phyloP scores from a whole-genome alignment of 2,888 invertebrate genomes.

The Gasteruption jaculator region DNA sequence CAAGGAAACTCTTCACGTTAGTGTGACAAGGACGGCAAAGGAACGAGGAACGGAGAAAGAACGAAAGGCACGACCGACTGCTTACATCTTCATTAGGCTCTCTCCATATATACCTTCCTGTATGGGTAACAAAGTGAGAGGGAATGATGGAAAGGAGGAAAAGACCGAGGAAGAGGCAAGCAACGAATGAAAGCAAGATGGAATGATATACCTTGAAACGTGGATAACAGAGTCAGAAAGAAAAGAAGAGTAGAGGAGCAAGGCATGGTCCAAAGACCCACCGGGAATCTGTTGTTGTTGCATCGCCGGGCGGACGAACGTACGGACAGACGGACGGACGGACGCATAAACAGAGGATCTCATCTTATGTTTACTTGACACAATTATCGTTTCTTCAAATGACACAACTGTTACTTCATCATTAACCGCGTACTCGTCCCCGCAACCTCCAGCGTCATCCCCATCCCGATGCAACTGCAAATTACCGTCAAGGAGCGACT shows the following conservation, averaged over 20 bases:
- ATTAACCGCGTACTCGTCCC: not conserved
- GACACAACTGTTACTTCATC: not conserved
- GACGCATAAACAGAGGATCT: conserved; percentile 47
- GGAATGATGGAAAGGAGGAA: conserved; percentile 8
- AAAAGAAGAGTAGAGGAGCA: conserved; percentile 23
- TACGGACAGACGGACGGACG: conserved; percentile 27
- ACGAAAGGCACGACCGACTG: conserved; percentile 44
- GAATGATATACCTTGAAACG: no score
- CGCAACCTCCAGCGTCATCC: not conserved
- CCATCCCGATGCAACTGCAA: not conserved
- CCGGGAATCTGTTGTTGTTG: conserved; percentile 50
- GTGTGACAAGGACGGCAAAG: conserved; percentile 29
- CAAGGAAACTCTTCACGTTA: conserved; percentile 27
- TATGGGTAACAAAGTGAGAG: conserved; percentile 16
- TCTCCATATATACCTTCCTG: conserved; percentile 36
- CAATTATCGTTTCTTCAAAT: not conserved
- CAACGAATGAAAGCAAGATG: no score
- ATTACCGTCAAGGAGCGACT: no score
- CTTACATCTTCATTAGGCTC: conserved; percentile 52
- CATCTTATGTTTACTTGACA: conserved; percentile 32
- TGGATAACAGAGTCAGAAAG: conserved; percentile 20
- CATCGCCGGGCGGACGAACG: conserved; percentile 39
- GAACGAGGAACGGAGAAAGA: conserved; percentile 37
- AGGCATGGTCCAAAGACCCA: conserved; percentile 47
- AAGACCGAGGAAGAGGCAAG: conserved; percentile 12